These are phyloP conservation scores for Lordiphosa fenestrarum DNA, from an alignment of 2,888 invertebrate species.

Conservation along the genomic window DNA sequence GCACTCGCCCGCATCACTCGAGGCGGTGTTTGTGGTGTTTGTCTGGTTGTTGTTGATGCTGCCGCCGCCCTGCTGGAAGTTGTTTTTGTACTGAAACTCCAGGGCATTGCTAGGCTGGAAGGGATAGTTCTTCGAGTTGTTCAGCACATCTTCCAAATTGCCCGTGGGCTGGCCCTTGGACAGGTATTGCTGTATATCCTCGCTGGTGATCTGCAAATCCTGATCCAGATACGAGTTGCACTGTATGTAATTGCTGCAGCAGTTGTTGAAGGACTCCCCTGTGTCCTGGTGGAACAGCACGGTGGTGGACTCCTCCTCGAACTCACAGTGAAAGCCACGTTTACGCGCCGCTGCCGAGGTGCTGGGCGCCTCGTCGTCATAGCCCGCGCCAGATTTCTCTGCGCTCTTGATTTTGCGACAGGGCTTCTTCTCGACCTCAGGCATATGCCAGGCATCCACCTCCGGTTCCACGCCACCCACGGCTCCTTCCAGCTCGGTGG, in stretches of 20 bases:
- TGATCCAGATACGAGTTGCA: slow-evolving; percentile 80
- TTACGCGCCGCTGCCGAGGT: slow-evolving; percentile 68
- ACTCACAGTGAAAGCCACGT: slow-evolving; percentile 72
- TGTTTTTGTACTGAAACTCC: slow-evolving; percentile 80
- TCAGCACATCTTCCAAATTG: slow-evolving; percentile 71
- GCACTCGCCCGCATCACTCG: slow-evolving; percentile 63
- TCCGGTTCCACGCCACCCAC: slow-evolving; percentile 37
- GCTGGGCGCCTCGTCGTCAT: slow-evolving; percentile 67
- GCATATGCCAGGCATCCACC: slow-evolving; percentile 64
- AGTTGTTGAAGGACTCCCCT: slow-evolving; percentile 80
- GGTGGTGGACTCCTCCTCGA: slow-evolving; percentile 79
- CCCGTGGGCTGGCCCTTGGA: slow-evolving; percentile 76
- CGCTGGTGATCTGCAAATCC: slow-evolving; percentile 80
- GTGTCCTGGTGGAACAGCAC: slow-evolving; percentile 80
- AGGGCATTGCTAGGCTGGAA: slow-evolving; percentile 79
- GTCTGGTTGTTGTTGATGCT: slow-evolving; percentile 61
- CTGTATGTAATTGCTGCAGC: slow-evolving; percentile 80
- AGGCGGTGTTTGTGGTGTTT: slow-evolving; percentile 47
- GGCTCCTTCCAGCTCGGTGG: slow-evolving; percentile 72
- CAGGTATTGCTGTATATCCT: slow-evolving; percentile 79
- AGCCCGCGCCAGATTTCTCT: slow-evolving; percentile 45
- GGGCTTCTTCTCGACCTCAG: slow-evolving; percentile 52
- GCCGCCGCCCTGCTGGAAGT: slow-evolving; percentile 70
- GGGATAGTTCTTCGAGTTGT: slow-evolving; percentile 79
- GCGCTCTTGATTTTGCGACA: slow-evolving; percentile 56